Evolutionary conservation across 2,797 vertebrate species (phyloP), one percentile per base, ranked within the genome.

Genomic region (Taenioides sp.): DNA sequence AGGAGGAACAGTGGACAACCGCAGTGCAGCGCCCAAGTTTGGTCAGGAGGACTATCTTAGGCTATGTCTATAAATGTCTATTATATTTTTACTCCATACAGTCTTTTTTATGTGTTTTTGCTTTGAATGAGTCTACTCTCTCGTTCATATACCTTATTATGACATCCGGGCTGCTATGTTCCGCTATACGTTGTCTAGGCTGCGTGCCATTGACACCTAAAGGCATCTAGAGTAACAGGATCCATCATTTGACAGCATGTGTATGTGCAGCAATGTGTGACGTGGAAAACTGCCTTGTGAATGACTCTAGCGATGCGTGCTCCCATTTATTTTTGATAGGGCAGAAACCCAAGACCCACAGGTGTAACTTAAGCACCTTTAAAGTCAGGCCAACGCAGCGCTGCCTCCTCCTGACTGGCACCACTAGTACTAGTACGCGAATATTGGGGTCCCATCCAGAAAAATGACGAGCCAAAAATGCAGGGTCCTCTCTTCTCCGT

Each of bases 251-350:
- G 43, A 62, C 70, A 47, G 27, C 11, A 0, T 58, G 63, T 27
- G 40, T 31, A 12, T 31, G 2, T 49, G 47, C 34, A 28, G 57
- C 23, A 18, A 20, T 59, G 28, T 5, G 20, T 52, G 65, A 17
- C 22, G 70, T 55, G 57, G n/a, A 66, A 70, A 50, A 68, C 37
- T 80, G 67, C 69, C 72, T 67, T n/a, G 27, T 71, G 65, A 52
- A 76, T 69, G 22, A 60, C 68, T 69, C 55, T 65, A 47, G 43
- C 28, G 75, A 82, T 68, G 27, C 28, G 59, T 67, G 27, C 47
- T 40, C 47, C 34, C 40, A 78, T 77, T 85, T 86, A 87, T 83
- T 87, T 85, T 78, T 70, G 43, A 89, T 76, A 65, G 22, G 1
- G 0, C 9, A 43, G 70, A 50, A 78, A 80, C 69, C 61, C 11